Evolutionary conservation across 2,888 invertebrate species (phyloP).

Genomic region (Orthosia cruda): DNA sequence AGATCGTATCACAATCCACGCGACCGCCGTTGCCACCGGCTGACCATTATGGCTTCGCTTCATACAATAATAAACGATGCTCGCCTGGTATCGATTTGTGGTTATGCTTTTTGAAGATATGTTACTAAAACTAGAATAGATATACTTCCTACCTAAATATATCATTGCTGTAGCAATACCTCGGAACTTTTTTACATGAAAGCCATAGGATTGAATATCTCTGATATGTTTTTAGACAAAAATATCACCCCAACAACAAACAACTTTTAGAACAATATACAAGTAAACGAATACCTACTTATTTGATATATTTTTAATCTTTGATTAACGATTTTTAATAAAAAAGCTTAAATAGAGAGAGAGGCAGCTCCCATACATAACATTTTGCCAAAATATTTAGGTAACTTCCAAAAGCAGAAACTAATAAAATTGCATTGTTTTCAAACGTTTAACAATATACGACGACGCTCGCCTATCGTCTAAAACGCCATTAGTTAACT

Average conservation of each 20-base stretch:
- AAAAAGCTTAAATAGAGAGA: background rate
- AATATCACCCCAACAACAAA: too few species aligned
- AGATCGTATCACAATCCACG: constrained; percentile 80
- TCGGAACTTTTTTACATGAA: background rate
- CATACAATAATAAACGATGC: constrained; percentile 81
- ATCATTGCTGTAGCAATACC: background rate
- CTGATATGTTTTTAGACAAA: background rate
- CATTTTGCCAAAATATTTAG: constrained; percentile 1
- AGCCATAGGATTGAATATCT: background rate
- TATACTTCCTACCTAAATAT: background rate
- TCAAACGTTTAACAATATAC: constrained; percentile 12
- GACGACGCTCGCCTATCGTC: background rate
- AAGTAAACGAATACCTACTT: background rate
- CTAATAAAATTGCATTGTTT: constrained; percentile 18
- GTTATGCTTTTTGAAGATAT: constrained; percentile 56
- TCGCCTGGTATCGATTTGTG: constrained; percentile 78
- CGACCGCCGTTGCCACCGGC: constrained; percentile 67
- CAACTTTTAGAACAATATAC: background rate
- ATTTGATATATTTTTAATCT: background rate
- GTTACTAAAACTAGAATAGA: constrained; percentile 36
- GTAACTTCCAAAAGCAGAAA: background rate
- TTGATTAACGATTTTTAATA: background rate
- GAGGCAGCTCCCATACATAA: background rate
- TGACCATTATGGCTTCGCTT: constrained; percentile 86
- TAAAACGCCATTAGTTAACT: constrained; percentile 37